phyloP scores from a whole-genome alignment of 2,797 vertebrate species.

The Mycteria americana region DNA sequence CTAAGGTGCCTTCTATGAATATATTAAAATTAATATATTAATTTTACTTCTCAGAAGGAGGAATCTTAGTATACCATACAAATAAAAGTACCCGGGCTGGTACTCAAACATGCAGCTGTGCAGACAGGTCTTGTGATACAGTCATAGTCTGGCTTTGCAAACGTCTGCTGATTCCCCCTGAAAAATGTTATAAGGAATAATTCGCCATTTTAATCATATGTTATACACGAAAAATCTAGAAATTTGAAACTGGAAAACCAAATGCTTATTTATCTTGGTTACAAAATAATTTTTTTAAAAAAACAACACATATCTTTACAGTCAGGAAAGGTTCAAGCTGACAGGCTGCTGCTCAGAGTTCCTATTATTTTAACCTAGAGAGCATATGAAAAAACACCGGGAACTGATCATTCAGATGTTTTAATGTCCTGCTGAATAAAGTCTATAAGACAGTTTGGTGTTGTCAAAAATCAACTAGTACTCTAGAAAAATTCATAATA shows the following conservation, averaged over 20 bases:
- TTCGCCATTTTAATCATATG: neutral
- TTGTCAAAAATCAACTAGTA: neutral
- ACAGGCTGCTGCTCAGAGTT: neutral
- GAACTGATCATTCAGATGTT: neutral
- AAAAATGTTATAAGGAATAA: neutral
- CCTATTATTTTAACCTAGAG: neutral
- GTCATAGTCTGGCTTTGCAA: neutral
- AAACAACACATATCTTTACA: neutral
- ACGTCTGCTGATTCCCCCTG: neutral
- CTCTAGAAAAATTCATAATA: neutral
- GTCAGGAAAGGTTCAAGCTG: neutral
- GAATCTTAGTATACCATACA: neutral
- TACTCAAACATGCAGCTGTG: neutral
- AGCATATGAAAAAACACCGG: neutral
- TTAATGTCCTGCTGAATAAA: neutral
- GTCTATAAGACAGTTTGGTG: neutral
- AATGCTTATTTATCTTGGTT: neutral
- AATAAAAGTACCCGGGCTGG: neutral
- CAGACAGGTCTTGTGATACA: neutral
- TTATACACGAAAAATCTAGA: neutral
- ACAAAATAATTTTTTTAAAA: neutral
- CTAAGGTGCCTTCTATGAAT: neutral
- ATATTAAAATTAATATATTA: neutral
- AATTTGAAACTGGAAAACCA: neutral
- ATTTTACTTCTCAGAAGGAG: neutral